Evolutionary conservation across 2,113 vertebrate genomes (phyloP), one percentile per base, ranked within the genome.

Genomic region (Austrofundulus limnaeus): DNA sequence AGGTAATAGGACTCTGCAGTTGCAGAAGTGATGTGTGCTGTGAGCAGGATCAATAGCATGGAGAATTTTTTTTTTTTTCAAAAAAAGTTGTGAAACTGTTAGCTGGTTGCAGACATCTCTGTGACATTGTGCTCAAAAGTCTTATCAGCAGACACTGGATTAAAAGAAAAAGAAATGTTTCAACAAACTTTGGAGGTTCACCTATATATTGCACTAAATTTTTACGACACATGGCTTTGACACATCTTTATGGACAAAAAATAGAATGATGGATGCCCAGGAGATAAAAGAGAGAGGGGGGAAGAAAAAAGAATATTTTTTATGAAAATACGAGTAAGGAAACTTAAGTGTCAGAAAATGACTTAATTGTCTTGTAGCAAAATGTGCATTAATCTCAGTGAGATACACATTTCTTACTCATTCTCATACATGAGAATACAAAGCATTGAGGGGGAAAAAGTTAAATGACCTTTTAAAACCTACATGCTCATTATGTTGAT

Each of bases 321-420:
- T 94, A 91, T 83, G 92, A 93, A 89, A 92, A 93, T 91, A 93
- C 93, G 94, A 93, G 88, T 90, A 88, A 82, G 81, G 86, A 90
- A 92, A 94, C 93, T 93, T n/a, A 94, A 92, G 85, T 92, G 93
- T 96, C 94, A 94, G 80, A 90, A 92, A 95, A 94, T 94, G 94
- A 95, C 95, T 34, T 95, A 94, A 95, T 96, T 97, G 95, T 96
- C 95, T 98, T 98, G 95, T 96, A 95, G 96, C 96, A 95, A 96
- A 97, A 98, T 98, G 96, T 97, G 95, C 95, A 94, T 96, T 99
- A 94, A 99, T 99, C 97, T 99, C 97, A 98, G 94, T 98, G 97
- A 99, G 97, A 99, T 99, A 95, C 94, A 94, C 95, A 92, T 95
- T 89, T 95, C 87, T 96, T 96, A 96, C 94, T 94, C 94, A 93